Evolutionary conservation across 2,888 invertebrate genomes (phyloP), one percentile per base, ranked within the genome.

Genomic region (Bugula neritina): DNA sequence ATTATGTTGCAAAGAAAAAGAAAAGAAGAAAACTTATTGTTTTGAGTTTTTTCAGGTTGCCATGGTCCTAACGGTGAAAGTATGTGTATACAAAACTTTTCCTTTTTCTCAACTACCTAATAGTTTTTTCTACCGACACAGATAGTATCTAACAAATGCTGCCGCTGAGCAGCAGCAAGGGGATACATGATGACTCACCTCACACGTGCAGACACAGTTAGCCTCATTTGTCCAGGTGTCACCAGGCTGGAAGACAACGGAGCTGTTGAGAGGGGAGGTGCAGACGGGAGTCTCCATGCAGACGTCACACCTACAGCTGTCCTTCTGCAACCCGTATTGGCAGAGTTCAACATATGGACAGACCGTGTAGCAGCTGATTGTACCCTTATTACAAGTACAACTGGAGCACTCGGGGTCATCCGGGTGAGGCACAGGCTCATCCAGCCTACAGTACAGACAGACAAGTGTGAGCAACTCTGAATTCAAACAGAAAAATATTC

Each of bases 121-220:
- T n/a, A n/a, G n/a, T n/a, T n/a, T n/a, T n/a, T n/a, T n/a, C n/a
- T n/a, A n/a, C n/a, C n/a, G n/a, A n/a, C n/a, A n/a, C n/a, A n/a
- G n/a, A n/a, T n/a, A n/a, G n/a, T n/a, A n/a, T n/a, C n/a, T n/a
- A n/a, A n/a, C n/a, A n/a, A n/a, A n/a, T n/a, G n/a, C n/a, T n/a
- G n/a, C n/a, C n/a, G n/a, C n/a, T n/a, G n/a, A n/a, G n/a, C n/a
- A n/a, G n/a, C n/a, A n/a, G n/a, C n/a, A n/a, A n/a, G n/a, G n/a
- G n/a, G n/a, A n/a, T 43, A 43, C 43, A 10, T 43, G 10, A 10
- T 43, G 43, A 43, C 5, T 34, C 31, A 63, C 63, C 63, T 29
- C 31, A 63, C 63, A 63, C 2, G n/a, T 31, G 63, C 63, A 63
- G n/a, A 31, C 29, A 31, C 63, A 63, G 63, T 63, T 63, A 5